Conservation (phyloP, 1,140 invertebrate species). For the Nymphalis io region DNA sequence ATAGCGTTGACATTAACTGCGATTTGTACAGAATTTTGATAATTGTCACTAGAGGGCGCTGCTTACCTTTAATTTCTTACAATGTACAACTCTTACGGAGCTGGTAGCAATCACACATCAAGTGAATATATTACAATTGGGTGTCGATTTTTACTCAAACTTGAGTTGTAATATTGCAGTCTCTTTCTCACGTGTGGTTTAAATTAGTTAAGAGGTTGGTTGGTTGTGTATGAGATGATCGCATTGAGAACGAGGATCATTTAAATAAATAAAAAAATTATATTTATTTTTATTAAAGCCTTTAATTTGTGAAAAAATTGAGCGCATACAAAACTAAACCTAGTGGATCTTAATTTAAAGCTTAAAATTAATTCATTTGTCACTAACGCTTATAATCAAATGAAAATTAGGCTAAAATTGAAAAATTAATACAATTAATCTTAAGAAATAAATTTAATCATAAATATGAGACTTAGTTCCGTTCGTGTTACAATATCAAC, state of each 20-base stretch:
- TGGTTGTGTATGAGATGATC: too few relatives aligned
- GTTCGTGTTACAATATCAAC: slow-evolving; percentile 14
- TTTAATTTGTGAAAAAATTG: slow-evolving; percentile 74
- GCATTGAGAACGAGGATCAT: not conserved
- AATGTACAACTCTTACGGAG: too few relatives aligned
- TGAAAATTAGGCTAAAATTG: slow-evolving; percentile 21
- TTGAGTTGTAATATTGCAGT: too few relatives aligned
- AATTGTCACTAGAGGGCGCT: too few relatives aligned
- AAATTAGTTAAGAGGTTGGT: too few relatives aligned
- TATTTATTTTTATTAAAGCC: slow-evolving; percentile 53
- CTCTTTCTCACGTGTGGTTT: too few relatives aligned
- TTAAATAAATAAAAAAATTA: slow-evolving; percentile 37
- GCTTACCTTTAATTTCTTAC: too few relatives aligned
- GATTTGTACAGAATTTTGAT: too few relatives aligned
- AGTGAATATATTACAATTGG: too few relatives aligned
- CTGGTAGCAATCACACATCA: too few relatives aligned
- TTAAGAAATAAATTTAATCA: slow-evolving; percentile 25
- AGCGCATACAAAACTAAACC: slow-evolving; percentile 67
- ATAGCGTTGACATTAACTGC: too few relatives aligned
- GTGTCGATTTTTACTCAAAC: too few relatives aligned
- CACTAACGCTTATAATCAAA: slow-evolving; percentile 27
- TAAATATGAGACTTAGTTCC: slow-evolving; percentile 1
- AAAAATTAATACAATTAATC: slow-evolving; percentile 30
- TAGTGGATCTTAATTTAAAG: slow-evolving; percentile 38
- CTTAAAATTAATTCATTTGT: slow-evolving; percentile 30